A percentile compares a stretch with the other conserved stretches of the same genome.
phyloP scores from a whole-genome alignment of 2,113 vertebrate species.

The Chiloscyllium plagiosum region DNA sequence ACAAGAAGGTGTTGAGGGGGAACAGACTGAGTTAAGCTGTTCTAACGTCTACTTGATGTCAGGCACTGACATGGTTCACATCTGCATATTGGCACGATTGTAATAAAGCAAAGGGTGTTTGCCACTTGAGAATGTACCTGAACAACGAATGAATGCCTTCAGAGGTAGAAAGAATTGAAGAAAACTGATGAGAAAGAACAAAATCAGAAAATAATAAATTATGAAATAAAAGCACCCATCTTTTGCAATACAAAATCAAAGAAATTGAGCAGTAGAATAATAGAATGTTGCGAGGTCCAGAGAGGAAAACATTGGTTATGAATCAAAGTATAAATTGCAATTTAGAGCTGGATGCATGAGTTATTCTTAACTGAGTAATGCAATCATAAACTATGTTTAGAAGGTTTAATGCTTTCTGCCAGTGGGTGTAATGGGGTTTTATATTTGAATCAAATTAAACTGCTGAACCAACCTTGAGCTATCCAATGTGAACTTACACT shows the following conservation, averaged over 20 bases:
- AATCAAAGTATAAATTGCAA: background rate
- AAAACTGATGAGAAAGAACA: background rate
- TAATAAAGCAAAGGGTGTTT: background rate
- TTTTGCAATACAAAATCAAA: background rate
- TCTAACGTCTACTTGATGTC: no score
- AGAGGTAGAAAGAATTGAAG: background rate
- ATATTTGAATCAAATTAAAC: slow-evolving; percentile 15
- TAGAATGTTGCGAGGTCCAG: background rate
- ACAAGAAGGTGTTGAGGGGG: background rate
- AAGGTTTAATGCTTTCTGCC: slow-evolving; percentile 18
- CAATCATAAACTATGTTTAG: background rate
- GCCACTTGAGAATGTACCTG: background rate
- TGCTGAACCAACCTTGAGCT: slow-evolving; percentile 18
- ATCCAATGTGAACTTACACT: background rate
- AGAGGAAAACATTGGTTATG: background rate
- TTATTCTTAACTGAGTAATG: background rate
- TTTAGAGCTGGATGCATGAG: background rate
- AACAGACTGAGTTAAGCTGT: background rate
- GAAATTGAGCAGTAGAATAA: background rate
- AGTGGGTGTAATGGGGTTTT: slow-evolving; percentile 26
- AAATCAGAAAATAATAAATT: background rate
- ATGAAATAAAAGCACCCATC: background rate
- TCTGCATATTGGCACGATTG: background rate
- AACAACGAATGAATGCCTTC: background rate
- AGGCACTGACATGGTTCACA: background rate